Conservation (phyloP, 2,888 invertebrate species). For the Schrankia costaestrigalis region DNA sequence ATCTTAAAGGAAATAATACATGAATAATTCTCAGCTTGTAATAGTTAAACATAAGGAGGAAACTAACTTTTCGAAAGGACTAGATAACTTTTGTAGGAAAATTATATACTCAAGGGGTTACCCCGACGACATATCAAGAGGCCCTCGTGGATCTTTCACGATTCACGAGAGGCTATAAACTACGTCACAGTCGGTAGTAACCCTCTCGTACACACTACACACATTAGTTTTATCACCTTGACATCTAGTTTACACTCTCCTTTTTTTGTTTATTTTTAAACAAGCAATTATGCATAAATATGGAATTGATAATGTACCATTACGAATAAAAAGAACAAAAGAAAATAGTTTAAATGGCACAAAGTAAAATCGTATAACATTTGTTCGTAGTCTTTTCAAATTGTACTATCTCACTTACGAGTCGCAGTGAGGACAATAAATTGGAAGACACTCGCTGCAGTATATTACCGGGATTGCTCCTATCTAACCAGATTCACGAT, state of each 20-base stretch:
- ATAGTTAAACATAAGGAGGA: constrained; percentile 18
- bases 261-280: constrained; percentile 10
- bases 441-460: constrained; percentile 51
- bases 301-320: too few relatives aligned
- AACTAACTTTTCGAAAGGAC: constrained; percentile 33
- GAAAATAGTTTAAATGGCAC: constrained; percentile 15
- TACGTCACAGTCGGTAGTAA: constrained; percentile 55
- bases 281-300: too few relatives aligned
- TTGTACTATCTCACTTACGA: constrained; percentile 42
- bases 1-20: too few relatives aligned
- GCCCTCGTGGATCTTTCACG: constrained; percentile 49
- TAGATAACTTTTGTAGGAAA: constrained; percentile 48
- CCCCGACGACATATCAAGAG: constrained; percentile 65
- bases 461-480: constrained; percentile 62
- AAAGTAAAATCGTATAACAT: constrained; percentile 37
- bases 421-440: constrained; percentile 51
- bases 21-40: constrained; percentile 25
- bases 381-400: constrained; percentile 42
- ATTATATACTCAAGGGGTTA: constrained; percentile 65
- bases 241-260: constrained; percentile 18
- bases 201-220: constrained; percentile 43
- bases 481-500: constrained; percentile 70
- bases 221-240: constrained; percentile 52
- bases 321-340: too few relatives aligned
- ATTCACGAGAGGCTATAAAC: constrained; percentile 63